Evolutionary conservation across 2,113 vertebrate genomes (phyloP).

Genomic region (Dendrocopos noguchii): DNA sequence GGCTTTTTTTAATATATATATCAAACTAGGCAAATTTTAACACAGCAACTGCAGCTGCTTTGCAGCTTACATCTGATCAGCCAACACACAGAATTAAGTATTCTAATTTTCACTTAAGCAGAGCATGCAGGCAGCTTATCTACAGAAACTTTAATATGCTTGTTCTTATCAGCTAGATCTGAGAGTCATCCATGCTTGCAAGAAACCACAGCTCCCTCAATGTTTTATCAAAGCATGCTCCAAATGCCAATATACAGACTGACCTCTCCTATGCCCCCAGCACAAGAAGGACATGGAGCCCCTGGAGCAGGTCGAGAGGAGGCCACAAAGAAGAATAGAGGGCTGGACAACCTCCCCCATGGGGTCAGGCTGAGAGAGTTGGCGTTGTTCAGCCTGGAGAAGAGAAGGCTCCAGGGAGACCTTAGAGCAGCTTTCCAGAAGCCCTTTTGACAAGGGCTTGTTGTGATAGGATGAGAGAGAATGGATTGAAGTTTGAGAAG

Average conservation of each 20-base stretch:
- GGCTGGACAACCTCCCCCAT: no score
- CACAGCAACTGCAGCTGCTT: neutral
- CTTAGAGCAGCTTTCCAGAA: no score
- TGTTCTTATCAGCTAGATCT: neutral
- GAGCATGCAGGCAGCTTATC: neutral
- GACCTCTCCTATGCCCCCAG: no score
- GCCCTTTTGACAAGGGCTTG: no score
- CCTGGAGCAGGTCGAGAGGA: no score
- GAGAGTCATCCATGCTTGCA: neutral
- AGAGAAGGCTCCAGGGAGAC: no score
- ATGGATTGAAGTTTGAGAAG: no score
- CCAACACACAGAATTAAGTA: accelerated
- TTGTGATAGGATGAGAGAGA: no score
- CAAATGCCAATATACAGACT: neutral
- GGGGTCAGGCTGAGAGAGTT: no score
- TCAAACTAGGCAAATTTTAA: neutral
- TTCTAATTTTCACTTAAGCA: neutral
- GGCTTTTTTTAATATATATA: neutral
- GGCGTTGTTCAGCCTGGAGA: no score
- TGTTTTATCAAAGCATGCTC: neutral
- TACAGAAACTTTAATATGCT: neutral
- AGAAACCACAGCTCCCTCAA: neutral
- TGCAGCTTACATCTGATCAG: neutral
- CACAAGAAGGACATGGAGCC: no score
- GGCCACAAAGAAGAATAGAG: no score